Base-by-base conservation (phyloP, 1,140 invertebrate species). In the Drosophila erecta region DNA sequence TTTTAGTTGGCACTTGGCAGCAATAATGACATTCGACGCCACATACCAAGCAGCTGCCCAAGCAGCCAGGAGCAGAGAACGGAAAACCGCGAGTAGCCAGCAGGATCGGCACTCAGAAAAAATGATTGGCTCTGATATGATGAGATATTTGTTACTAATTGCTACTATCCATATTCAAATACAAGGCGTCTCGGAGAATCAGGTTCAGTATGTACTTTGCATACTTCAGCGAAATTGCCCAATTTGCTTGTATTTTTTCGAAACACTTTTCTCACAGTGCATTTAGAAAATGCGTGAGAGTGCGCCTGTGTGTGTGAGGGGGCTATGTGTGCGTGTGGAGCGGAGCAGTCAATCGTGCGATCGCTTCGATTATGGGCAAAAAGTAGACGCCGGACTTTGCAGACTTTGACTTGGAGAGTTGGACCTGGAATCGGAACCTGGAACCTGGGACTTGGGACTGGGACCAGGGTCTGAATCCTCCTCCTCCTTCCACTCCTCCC, bases 11-110 rank as follows among this genome's bases (percentile, higher is more conserved):
- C 89, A 91, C 89, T 91, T 91, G 80, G 73, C 78, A 76, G 89
- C 87, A 87, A 90, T 91, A 91, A 91, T 91, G 90, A 91, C 90
- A 87, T 91, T 90, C 90, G 90, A 91, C 85, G 90, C 86, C 90
- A 91, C 90, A 91, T 91, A 90, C 90, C 90, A 90, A 84, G 71
- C 67, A 77, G 74, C 75, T 77, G 75, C 75, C 73, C 64, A 72
- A 70, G 69, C 69, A 54, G 55, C 54, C 76, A 76, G 60, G 74
- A 61, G 22, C 64, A 69, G 66, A 37, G 46, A 69, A 33, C 41
- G 35, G 27, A 27, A 27, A 56, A 38, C 47, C 33, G 20, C 33
- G 24, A 22, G 17, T 15, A 11, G 33, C 20, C 43, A 40, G 49
- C 75, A 65, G 65, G 51, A 70, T 62, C 12, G 59, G n/a, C 58